Evolutionary conservation across 2,797 vertebrate species (phyloP), one percentile per base, ranked within the genome.

Genomic region (Acestrorhynchus altus): DNA sequence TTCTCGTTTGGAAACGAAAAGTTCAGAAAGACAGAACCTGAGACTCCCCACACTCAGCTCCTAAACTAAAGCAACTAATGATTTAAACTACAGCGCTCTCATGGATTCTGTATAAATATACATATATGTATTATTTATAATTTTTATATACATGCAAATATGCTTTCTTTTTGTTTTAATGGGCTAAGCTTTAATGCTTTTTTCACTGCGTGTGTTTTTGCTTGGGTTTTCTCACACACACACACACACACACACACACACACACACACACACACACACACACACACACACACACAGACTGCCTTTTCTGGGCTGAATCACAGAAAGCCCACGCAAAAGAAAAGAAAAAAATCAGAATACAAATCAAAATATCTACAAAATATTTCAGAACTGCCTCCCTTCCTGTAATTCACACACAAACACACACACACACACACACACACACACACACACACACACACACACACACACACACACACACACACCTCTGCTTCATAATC

Each of bases 301-400:
- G 47, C 26, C 47, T 51, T 69, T 69, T 54, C 47, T 52, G 24
- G 15, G 40, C 67, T 54, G 49, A 69, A 69, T 35, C 47, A 54
- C 67, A 52, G 44, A 68, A 20, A 52, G 26, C 66, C 66, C 44
- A 35, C 67, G 49, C 47, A 54, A 40, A 20, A 52, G 35, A n/a
- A 44, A 42, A 47, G 9, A 47, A 2, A 47, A 1, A 66, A 15
- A 65, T 24, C 12, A 26, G 64, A 40, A 4, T 0, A 47, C 9
- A 28, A 31, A 18, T 52, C 18, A 39, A 52, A 39, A 54, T 40
- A 68, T 31, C 63, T 65, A 8, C 40, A 7, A 24, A 15, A 20
- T 22, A 13, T 49, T 24, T 31, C 22, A 26, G 56, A 9, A 28
- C 56, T 12, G 31, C 18, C 2, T 6, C 2, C 9, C n/a, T 31